Conservation (phyloP, 2,797 vertebrate species). For the Pyrrhura leucotis region DNA sequence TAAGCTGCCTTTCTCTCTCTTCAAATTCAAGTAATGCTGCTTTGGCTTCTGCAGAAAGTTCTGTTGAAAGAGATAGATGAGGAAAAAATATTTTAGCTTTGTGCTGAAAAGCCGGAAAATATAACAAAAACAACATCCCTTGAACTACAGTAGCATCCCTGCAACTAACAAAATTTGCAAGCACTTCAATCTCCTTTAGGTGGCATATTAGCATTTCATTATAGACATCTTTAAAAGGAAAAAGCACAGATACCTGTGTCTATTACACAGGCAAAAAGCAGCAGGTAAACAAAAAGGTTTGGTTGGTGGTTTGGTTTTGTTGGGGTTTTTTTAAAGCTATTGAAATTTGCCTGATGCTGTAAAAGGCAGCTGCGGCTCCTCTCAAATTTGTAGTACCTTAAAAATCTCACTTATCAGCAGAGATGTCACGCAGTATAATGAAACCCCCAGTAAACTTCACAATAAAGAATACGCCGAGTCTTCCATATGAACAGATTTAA, state of each 20-base stretch:
- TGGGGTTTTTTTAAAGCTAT: not conserved
- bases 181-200: slow-evolving; percentile 49
- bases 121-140: not conserved
- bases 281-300: not conserved
- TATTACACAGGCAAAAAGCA: not conserved
- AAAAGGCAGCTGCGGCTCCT: not conserved
- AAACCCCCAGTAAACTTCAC: not conserved
- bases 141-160: not conserved
- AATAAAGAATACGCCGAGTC: not conserved
- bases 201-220: slow-evolving; percentile 54
- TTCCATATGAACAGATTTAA: not conserved
- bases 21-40: slow-evolving; percentile 92
- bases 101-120: not conserved
- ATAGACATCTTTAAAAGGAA: not conserved
- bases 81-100: not conserved
- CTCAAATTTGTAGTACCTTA: not conserved
- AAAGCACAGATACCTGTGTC: not conserved
- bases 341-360: not conserved
- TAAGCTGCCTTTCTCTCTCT: slow-evolving; percentile 90
- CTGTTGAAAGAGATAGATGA: slow-evolving; percentile 67
- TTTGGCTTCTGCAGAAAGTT: slow-evolving; percentile 96
- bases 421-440: not conserved
- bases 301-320: not conserved
- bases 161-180: slow-evolving; percentile 10
- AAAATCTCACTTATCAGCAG: not conserved